Evolutionary conservation across 2,888 invertebrate genomes (phyloP).

Genomic region (Brassicogethes aeneus): DNA sequence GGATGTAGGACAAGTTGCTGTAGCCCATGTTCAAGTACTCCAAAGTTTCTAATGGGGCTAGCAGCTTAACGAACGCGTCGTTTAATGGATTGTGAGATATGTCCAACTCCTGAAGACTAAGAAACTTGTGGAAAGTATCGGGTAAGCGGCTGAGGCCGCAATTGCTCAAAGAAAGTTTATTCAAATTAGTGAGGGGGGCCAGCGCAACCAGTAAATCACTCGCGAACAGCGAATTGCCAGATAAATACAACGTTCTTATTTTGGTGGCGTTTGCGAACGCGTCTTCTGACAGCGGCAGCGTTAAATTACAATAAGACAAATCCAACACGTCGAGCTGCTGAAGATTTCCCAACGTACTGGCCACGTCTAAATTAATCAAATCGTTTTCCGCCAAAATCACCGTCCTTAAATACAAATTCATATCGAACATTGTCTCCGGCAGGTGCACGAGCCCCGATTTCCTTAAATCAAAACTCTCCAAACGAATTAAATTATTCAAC

Average conservation of each 20-base stretch:
- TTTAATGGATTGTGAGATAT: slow-evolving; percentile 62
- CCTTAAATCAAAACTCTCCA: slow-evolving; percentile 56
- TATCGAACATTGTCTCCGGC: slow-evolving; percentile 56
- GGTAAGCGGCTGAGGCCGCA: slow-evolving; percentile 57
- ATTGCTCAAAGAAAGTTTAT: slow-evolving; percentile 57
- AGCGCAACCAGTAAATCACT: slow-evolving; percentile 58
- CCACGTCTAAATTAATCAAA: slow-evolving; percentile 54
- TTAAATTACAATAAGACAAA: slow-evolving; percentile 58
- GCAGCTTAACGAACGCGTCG: slow-evolving; percentile 55
- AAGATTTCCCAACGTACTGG: slow-evolving; percentile 54
- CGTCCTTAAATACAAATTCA: slow-evolving; percentile 54
- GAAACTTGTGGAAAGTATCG: slow-evolving; percentile 56
- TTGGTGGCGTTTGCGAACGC: slow-evolving; percentile 60
- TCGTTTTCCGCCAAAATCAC: slow-evolving; percentile 58
- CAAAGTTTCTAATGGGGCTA: slow-evolving; percentile 55
- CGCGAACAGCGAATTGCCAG: slow-evolving; percentile 59
- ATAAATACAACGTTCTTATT: slow-evolving; percentile 53
- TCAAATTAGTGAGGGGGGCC: slow-evolving; percentile 54
- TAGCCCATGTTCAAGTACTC: slow-evolving; percentile 67
- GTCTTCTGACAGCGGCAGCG: slow-evolving; percentile 57
- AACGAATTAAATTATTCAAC: slow-evolving; percentile 48
- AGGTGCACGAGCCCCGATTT: slow-evolving; percentile 52
- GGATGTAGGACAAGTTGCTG: slow-evolving; percentile 56
- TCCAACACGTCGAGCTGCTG: slow-evolving; percentile 57
- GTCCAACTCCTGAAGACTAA: slow-evolving; percentile 57